Conservation (phyloP, 2,113 vertebrate species). For the Hassar affinis region DNA sequence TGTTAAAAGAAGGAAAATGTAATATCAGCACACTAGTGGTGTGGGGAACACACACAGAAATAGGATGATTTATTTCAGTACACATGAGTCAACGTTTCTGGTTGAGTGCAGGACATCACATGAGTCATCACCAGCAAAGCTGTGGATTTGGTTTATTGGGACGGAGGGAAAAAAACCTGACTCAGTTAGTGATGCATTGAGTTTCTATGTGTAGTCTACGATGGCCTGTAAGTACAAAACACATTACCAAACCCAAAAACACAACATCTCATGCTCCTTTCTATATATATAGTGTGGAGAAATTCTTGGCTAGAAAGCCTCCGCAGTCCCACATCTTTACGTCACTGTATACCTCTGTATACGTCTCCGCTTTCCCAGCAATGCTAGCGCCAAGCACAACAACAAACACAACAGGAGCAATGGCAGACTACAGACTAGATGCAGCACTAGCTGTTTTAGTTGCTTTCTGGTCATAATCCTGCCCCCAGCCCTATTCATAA, state of each 20-base stretch:
- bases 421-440: too few relatives aligned
- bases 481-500: too few relatives aligned
- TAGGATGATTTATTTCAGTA: background rate
- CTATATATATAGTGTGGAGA: background rate
- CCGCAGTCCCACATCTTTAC: too few relatives aligned
- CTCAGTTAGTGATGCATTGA: background rate
- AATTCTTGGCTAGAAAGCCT: background rate
- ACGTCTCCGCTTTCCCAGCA: too few relatives aligned
- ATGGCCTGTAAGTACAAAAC: background rate
- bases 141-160: constrained; percentile 5
- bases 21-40: background rate
- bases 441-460: too few relatives aligned
- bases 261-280: background rate
- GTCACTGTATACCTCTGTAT: too few relatives aligned
- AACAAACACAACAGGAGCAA: too few relatives aligned
- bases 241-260: background rate
- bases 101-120: background rate
- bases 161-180: background rate
- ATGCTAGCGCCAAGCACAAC: too few relatives aligned
- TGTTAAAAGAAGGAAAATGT: background rate
- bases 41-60: background rate
- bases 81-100: background rate
- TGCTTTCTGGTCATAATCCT: too few relatives aligned
- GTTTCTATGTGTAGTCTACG: background rate
- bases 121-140: background rate